Conservation (phyloP, 2,888 invertebrate species). For the Drosophila longiperda region DNA sequence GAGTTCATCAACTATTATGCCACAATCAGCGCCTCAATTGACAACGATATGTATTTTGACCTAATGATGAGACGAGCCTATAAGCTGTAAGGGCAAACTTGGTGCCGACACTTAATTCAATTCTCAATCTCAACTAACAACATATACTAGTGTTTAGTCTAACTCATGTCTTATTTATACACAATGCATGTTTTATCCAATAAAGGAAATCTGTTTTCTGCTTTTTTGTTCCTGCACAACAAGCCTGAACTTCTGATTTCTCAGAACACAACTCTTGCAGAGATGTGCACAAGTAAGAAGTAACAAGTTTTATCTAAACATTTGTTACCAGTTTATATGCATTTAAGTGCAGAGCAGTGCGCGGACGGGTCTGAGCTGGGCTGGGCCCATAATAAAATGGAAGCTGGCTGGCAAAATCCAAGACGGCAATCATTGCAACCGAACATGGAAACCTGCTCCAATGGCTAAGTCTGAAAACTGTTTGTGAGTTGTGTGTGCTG, state of each 20-base stretch:
- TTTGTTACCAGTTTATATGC: slow-evolving; percentile 69
- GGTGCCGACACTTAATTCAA: neutral
- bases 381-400: slow-evolving; percentile 60
- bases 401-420: slow-evolving; percentile 46
- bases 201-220: slow-evolving; percentile 22
- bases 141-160: slow-evolving; percentile 43
- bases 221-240: slow-evolving; percentile 14
- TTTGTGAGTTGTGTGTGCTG: slow-evolving; percentile 62
- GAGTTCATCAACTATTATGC: slow-evolving; percentile 98
- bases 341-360: slow-evolving; percentile 24
- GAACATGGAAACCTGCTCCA: slow-evolving; percentile 45
- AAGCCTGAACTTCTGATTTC: slow-evolving; percentile 26
- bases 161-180: slow-evolving; percentile 56
- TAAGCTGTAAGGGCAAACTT: slow-evolving; percentile 87
- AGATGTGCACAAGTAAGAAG: slow-evolving; percentile 73
- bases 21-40: slow-evolving; percentile 97
- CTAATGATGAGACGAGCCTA: slow-evolving; percentile 97
- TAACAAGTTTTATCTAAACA: slow-evolving; percentile 77
- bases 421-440: slow-evolving; percentile 68
- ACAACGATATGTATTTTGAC: slow-evolving; percentile 97
- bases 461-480: slow-evolving; percentile 55
- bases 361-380: slow-evolving; percentile 3
- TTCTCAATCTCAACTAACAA: slow-evolving; percentile 30
- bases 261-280: slow-evolving; percentile 39
- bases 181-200: slow-evolving; percentile 47